Base-by-base conservation (phyloP, 92 coral and sea anemone genomes). In the Meandrina meandrites region DNA sequence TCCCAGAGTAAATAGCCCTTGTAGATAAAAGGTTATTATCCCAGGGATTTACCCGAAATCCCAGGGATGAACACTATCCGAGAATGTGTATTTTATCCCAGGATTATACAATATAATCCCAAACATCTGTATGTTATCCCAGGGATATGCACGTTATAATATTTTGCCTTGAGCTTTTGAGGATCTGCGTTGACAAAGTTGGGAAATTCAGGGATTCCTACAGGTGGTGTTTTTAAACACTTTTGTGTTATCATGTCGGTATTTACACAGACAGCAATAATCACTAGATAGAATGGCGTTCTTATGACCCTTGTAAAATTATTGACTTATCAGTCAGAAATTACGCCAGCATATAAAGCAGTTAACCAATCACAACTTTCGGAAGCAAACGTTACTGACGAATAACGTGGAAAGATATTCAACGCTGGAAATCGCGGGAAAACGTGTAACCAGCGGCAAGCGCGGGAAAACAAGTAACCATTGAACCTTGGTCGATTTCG, bases 1-100 rank as follows among this genome's bases (percentile, higher is more conserved):
- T 48, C 34, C 7, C 78, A 34, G 78, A 73, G 42, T 21, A 9
- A 70, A 34, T 47, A 31, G 15, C 58, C 21, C 15, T 0, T 82
- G 78, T 69, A 70, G 64, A 69, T 50, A 47, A 24, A 12, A 83
- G 79, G 34, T 68, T 60, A 68, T 68, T 51, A 80, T 27, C 71
- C 71, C 30, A 40, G 4, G 8, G 50, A 35, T 19, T 1, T 37
- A 13, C 48, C 22, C 37, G 78, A 34, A 37, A 73, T 19, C 78
- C 48, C n/a, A 64, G 21, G 48, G 36, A 79, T n/a, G 72, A 12
- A 36, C 21, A 22, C 37, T 73, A 34, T 73, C 78, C 51, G 40
- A 21, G 48, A 37, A 79, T n/a, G 71, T 42, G 35, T 73, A 21
- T 48, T 8, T 73, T 73, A 34, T 40, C 51, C 48, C 78, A 37